A percentile compares a stretch with the other conserved stretches of the same genome.
Evolutionary conservation across 2,888 invertebrate species (phyloP).

Genomic region (Chrysotoxum bicinctum): DNA sequence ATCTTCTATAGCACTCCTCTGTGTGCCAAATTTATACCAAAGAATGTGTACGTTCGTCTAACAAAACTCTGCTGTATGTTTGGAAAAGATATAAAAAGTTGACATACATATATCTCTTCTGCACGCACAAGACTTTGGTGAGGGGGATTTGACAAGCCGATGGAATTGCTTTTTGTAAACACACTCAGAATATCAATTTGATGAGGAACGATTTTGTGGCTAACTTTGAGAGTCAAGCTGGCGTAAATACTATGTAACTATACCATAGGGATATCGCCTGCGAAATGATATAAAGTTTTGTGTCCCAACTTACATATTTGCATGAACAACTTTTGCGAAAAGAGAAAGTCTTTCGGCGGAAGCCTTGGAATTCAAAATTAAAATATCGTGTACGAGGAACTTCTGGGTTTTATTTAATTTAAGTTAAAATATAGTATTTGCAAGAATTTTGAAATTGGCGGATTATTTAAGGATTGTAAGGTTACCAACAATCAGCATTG

Average conservation of each 20-base stretch:
- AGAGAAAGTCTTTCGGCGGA: too few relatives aligned
- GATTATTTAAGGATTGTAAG: too few relatives aligned
- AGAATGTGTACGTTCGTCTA: background rate
- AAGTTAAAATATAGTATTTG: too few relatives aligned
- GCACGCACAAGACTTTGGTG: background rate
- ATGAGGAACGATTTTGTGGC: constrained; percentile 29
- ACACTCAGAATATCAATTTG: constrained; percentile 29
- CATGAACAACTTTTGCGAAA: background rate
- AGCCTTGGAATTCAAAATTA: too few relatives aligned
- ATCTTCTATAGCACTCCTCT: background rate
- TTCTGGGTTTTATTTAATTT: too few relatives aligned
- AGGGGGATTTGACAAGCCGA: constrained; percentile 12
- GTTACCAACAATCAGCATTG: too few relatives aligned
- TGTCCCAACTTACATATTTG: constrained; percentile 11
- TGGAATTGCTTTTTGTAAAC: constrained; percentile 28
- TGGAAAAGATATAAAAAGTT: background rate
- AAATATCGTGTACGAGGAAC: too few relatives aligned
- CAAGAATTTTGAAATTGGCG: too few relatives aligned
- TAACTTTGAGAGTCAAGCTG: constrained; percentile 21
- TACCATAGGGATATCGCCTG: constrained; percentile 5
- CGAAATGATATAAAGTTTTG: background rate
- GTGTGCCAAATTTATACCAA: background rate
- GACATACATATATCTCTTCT: background rate
- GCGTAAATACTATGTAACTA: background rate
- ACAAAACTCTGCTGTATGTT: constrained; percentile 13